Evolutionary conservation across 2,888 invertebrate species (phyloP), one percentile per base, ranked within the genome.

Genomic region (Marasmarcha lunaedactyla): DNA sequence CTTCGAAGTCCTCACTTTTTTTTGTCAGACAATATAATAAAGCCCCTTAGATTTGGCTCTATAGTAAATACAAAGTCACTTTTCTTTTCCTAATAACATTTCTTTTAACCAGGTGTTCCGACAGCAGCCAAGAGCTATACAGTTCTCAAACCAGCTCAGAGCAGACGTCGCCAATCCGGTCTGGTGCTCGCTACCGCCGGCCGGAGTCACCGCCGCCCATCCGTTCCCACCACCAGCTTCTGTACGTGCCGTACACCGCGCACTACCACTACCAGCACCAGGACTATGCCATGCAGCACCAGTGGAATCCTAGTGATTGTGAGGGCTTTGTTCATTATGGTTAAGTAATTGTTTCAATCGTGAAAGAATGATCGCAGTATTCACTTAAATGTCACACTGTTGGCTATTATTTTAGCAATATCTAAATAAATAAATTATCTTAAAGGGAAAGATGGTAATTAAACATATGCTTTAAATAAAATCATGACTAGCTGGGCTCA

Each of bases 131-230:
- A 48, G 84, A 84, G 53, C 46, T 84, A 42, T 84, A 78, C 56
- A 77, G 77, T 43, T 78, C 81, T 0, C 78, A 79, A 47, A 77
- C 78, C 2, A 81, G 79, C 46, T 81, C 79, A 0, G 81, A 81
- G 42, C 78, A 72, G 47, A 74, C 79, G n/a, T 83, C 81, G 2
- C 81, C 81, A 1, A 72, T 78, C 12, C 67, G 76, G 0, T 55
- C 66, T 1, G 61, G 62, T 1, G 44, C 68, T 0, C 67, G 78
- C 0, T 70, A 76, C 51, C 66, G 86, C 1, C 72, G 90, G 13
- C 89, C 90, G 0, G 88, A 89, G 61, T 90, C 90, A 0, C 90
- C 90, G 4, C 90, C 90, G 0, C 90, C 90, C 0, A 85, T 90
- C 42, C 78, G 88, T 26, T 87, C 83, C 48, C 89, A 89, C 57